Conservation (phyloP, 2,888 invertebrate species). For the Iphiclides podalirius region DNA sequence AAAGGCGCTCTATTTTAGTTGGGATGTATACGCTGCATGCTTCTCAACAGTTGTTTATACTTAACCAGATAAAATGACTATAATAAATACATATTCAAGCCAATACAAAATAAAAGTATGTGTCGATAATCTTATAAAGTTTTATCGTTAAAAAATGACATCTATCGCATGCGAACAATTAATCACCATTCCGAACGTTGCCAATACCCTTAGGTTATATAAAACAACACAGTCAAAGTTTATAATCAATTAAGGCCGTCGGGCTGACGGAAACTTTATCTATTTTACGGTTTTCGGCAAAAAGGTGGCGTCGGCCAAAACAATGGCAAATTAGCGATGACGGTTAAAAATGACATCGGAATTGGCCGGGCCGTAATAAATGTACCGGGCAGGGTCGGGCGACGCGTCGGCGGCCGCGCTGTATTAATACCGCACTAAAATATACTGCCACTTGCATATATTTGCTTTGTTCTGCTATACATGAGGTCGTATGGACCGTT, state of each 20-base stretch:
- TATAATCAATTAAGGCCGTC: conserved; percentile 67
- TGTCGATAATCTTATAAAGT: too few relatives aligned
- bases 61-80: too few relatives aligned
- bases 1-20: too few relatives aligned
- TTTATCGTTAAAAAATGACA: conserved; percentile 6
- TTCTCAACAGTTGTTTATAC: too few relatives aligned
- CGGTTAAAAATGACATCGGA: conserved; percentile 73
- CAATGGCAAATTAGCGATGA: conserved; percentile 78
- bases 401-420: conserved; percentile 40
- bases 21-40: too few relatives aligned
- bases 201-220: conserved; percentile 27
- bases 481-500: too few relatives aligned
- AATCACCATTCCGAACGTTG: conserved; percentile 15
- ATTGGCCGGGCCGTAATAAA: conserved; percentile 42
- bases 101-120: too few relatives aligned
- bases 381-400: conserved; percentile 41
- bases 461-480: conserved; percentile 1
- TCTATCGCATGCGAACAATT: conserved; percentile 4
- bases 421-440: conserved; percentile 49
- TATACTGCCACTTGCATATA: conserved; percentile 21
- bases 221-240: conserved; percentile 48
- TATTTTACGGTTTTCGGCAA: conserved; percentile 74
- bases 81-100: too few relatives aligned
- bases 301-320: conserved; percentile 75
- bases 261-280: conserved; percentile 64